phyloP scores from a whole-genome alignment of 35 echinoderm and acorn worm genomes.

The Apostichopus parvimensis region DNA sequence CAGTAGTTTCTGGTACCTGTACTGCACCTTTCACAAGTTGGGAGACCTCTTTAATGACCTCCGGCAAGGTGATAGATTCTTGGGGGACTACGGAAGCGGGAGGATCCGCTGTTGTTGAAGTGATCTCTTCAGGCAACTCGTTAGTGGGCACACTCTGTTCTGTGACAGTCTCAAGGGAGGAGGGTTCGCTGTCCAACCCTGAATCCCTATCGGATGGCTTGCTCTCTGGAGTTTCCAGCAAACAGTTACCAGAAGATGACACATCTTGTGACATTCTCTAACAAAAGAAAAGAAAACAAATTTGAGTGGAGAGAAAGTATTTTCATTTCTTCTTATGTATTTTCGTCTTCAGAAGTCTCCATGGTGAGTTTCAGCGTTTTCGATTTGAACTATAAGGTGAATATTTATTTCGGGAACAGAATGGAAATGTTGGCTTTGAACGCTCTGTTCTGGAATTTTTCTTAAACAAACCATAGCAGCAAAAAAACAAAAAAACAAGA shows the following conservation, averaged over 20 bases:
- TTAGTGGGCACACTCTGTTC: background rate
- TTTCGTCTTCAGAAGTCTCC: no score
- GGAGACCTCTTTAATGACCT: background rate
- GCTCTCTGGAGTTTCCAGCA: slow-evolving; percentile 13
- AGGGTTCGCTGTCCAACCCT: slow-evolving; percentile 9
- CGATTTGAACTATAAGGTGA: background rate
- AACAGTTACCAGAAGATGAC: background rate
- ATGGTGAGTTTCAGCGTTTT: no score
- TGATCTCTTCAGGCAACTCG: background rate
- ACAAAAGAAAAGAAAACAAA: background rate
- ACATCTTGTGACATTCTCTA: slow-evolving; percentile 7
- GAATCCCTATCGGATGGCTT: background rate
- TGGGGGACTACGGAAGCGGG: background rate
- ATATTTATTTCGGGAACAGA: background rate
- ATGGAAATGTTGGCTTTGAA: no score
- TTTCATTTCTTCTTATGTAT: no score
- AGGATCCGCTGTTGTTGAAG: background rate
- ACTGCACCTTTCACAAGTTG: background rate
- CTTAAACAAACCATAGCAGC: no score
- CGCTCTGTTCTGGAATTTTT: no score
- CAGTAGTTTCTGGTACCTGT: background rate
- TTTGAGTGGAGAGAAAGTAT: background rate
- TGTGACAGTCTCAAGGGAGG: background rate
- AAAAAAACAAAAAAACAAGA: background rate
- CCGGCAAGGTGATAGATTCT: background rate